Conservation (phyloP, 2,797 vertebrate species). For the Trematomus bernacchii region DNA sequence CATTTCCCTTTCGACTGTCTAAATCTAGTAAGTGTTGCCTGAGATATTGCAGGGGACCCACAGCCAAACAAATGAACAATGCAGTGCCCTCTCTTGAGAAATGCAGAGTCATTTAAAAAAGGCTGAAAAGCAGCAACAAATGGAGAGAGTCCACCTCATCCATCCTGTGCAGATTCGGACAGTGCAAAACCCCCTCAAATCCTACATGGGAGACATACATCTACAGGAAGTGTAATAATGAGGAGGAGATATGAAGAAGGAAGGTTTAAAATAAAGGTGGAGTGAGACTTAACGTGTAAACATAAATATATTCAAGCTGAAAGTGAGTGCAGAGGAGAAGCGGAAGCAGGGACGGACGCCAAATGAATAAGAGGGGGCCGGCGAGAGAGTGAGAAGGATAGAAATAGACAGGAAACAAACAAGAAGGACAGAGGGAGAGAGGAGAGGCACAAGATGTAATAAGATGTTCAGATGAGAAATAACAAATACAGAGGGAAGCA, state of each 20-base stretch:
- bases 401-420: constrained; percentile 69
- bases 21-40: constrained; percentile 36
- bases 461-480: constrained; percentile 60
- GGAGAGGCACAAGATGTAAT: constrained; percentile 61
- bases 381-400: constrained; percentile 58
- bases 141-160: constrained; percentile 16
- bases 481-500: constrained; percentile 43
- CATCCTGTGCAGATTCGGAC: constrained; percentile 14
- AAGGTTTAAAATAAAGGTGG: constrained; percentile 50
- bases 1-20: constrained; percentile 52
- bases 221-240: constrained; percentile 53
- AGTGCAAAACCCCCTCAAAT: neutral
- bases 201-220: constrained; percentile 14
- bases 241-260: constrained; percentile 41
- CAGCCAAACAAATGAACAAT: constrained; percentile 52
- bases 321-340: constrained; percentile 55
- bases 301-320: constrained; percentile 54
- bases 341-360: constrained; percentile 60
- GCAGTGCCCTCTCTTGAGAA: constrained; percentile 30
- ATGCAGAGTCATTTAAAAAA: constrained; percentile 37
- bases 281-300: constrained; percentile 55
- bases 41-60: constrained; percentile 65
- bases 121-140: constrained; percentile 3
- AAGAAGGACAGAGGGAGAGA: constrained; percentile 56
- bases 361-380: constrained; percentile 66